Evolutionary conservation across 2,113 vertebrate genomes (phyloP).

Genomic region (Nothobranchius kuhntae): DNA sequence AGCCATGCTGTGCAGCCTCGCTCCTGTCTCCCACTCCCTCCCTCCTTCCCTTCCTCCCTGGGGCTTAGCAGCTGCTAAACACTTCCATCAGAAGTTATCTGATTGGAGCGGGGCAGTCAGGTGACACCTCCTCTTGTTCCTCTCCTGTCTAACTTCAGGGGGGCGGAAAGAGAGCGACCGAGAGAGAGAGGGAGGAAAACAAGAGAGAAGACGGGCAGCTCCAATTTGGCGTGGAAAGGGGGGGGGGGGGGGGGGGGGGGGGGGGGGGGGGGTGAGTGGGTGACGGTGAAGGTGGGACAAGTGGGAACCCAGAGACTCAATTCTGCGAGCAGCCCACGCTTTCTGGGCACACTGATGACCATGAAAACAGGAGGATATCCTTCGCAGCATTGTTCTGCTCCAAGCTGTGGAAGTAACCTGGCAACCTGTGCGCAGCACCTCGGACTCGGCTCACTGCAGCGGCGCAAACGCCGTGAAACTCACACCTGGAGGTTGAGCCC

Average conservation of each 20-base stretch:
- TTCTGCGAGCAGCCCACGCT: slow-evolving; percentile 63
- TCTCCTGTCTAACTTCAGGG: slow-evolving; percentile 88
- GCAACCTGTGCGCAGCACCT: slow-evolving; percentile 72
- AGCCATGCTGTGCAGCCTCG: slow-evolving; percentile 83
- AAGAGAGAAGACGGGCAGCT: slow-evolving; percentile 34
- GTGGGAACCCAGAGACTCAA: slow-evolving; percentile 58
- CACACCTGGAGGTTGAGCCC: slow-evolving; percentile 38
- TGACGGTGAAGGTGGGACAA: slow-evolving; percentile 2
- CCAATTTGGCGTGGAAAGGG: slow-evolving; percentile 48
- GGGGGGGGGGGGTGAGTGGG: slow-evolving; percentile 10
- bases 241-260: slow-evolving; percentile 14
- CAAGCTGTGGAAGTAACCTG: slow-evolving; percentile 63
- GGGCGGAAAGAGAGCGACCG: slow-evolving; percentile 40
- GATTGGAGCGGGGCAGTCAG: slow-evolving; percentile 90
- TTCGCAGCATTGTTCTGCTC: slow-evolving; percentile 71
- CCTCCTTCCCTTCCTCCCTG: slow-evolving; percentile 54
- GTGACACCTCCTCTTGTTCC: slow-evolving; percentile 81
- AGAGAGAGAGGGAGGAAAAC: slow-evolving; percentile 1
- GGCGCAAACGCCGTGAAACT: slow-evolving; percentile 6
- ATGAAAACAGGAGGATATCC: slow-evolving; percentile 77
- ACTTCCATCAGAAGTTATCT: slow-evolving; percentile 92
- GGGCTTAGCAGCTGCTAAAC: slow-evolving; percentile 87
- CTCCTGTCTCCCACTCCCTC: slow-evolving; percentile 56
- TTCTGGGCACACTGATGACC: slow-evolving; percentile 60
- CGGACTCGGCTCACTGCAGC: slow-evolving; percentile 17